Evolutionary conservation across 1,140 invertebrate genomes (phyloP).

Genomic region (Drosophila teissieri): DNA sequence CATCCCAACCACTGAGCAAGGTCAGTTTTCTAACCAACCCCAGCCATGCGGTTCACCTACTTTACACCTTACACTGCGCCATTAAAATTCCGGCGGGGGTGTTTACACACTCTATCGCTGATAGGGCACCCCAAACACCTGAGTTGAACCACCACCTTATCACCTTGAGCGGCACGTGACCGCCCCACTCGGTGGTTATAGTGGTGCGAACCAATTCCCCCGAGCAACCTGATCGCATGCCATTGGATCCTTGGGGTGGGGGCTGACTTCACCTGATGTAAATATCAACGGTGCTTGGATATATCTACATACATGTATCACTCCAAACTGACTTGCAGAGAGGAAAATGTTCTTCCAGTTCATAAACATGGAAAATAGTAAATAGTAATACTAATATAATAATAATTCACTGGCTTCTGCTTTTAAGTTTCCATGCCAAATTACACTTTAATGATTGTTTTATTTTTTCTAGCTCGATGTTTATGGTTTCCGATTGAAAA

Average conservation of each 20-base stretch:
- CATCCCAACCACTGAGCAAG: slow-evolving; percentile 30
- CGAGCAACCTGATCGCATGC: slow-evolving; percentile 44
- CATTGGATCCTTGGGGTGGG: slow-evolving; percentile 15
- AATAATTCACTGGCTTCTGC: too few species aligned
- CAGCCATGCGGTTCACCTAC: slow-evolving; percentile 40
- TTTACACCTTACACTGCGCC: slow-evolving; percentile 58
- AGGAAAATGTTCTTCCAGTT: not conserved
- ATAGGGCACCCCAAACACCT: slow-evolving; percentile 30
- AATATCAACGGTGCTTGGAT: slow-evolving; percentile 33
- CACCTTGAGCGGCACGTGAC: slow-evolving; percentile 62
- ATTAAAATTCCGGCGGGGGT: slow-evolving; percentile 21
- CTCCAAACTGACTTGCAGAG: not conserved
- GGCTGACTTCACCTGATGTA: slow-evolving; percentile 22
- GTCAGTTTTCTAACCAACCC: slow-evolving; percentile 57
- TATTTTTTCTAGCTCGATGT: not conserved
- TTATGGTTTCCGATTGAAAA: not conserved
- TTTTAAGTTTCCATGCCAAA: too few species aligned
- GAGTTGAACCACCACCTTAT: slow-evolving; percentile 33
- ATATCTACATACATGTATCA: not conserved
- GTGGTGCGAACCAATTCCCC: slow-evolving; percentile 25
- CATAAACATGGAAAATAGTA: not conserved
- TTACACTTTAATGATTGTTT: not conserved
- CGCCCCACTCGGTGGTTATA: not conserved
- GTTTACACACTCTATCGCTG: slow-evolving; percentile 47
- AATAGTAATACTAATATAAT: too few species aligned